Evolutionary conservation across 2,888 invertebrate genomes (phyloP).

Genomic region (Cephus pygmeus): DNA sequence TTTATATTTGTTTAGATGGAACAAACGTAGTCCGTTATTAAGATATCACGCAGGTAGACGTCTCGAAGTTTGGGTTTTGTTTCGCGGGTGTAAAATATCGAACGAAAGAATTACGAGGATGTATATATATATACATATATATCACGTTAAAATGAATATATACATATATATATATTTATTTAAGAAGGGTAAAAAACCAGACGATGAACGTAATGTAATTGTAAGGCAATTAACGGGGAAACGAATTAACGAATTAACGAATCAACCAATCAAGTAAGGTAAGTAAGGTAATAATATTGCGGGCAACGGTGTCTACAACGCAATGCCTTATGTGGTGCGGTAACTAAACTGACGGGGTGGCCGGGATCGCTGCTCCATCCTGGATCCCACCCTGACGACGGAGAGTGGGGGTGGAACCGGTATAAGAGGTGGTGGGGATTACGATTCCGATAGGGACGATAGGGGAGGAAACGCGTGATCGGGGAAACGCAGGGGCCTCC

Average conservation of each 20-base stretch:
- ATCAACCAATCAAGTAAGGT: constrained; percentile 29
- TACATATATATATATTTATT: not conserved
- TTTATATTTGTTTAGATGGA: not conserved
- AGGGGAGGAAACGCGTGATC: not conserved
- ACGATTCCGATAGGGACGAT: constrained; percentile 1
- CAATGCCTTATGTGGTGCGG: constrained; percentile 66
- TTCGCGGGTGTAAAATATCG: constrained; percentile 44
- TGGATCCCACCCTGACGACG: not conserved
- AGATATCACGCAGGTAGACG: not conserved
- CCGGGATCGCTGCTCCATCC: constrained; percentile 35
- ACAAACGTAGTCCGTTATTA: not conserved
- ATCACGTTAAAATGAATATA: not conserved
- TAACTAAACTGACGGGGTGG: constrained; percentile 63
- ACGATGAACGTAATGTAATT: constrained; percentile 5
- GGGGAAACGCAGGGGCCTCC: not conserved
- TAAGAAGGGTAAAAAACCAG: not conserved
- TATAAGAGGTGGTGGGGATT: constrained; percentile 16
- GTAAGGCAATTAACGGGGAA: constrained; percentile 3
- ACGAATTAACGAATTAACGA: constrained; percentile 31
- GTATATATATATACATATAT: not conserved
- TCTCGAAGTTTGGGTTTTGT: constrained; percentile 9
- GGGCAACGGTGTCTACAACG: constrained; percentile 65
- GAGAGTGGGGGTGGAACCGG: not conserved
- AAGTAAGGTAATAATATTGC: constrained; percentile 63
- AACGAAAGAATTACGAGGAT: constrained; percentile 36